These are phyloP conservation scores for Chrysopilus asiliformis DNA, from an alignment of 2,888 invertebrate genomes.

Conservation along the genomic window DNA sequence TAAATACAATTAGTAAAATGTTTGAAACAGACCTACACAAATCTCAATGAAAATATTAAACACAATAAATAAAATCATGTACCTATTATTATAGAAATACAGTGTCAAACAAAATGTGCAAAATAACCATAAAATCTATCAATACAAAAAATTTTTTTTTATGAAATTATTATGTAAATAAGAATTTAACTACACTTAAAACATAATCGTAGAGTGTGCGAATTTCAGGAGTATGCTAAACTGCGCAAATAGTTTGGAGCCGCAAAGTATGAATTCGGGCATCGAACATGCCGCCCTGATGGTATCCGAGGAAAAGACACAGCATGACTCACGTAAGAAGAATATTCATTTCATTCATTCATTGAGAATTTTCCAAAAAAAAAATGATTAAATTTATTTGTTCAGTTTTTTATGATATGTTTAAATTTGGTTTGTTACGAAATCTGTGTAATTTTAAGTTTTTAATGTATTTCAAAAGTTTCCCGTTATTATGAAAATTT, in stretches of 20 bases:
- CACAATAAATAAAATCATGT: constrained; percentile 3
- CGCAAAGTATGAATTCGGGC: constrained; percentile 63
- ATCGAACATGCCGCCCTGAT: constrained; percentile 65
- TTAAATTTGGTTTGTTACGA: too few species aligned
- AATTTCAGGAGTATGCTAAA: constrained; percentile 85
- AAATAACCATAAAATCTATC: constrained; percentile 16
- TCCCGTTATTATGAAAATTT: too few species aligned
- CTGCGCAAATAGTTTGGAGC: constrained; percentile 87
- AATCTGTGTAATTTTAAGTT: too few species aligned
- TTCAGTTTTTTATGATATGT: too few species aligned
- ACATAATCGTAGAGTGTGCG: constrained; percentile 42
- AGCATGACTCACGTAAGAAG: constrained; percentile 72
- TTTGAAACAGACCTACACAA: too few species aligned
- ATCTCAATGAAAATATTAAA: too few species aligned
- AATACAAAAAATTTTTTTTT: too few species aligned
- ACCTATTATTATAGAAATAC: background rate
- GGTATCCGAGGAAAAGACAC: constrained; percentile 63
- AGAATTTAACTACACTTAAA: constrained; percentile 35
- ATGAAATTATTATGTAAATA: constrained; percentile 16
- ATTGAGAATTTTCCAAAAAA: too few species aligned
- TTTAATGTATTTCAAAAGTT: too few species aligned
- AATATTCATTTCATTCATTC: too few species aligned
- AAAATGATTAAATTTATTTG: too few species aligned
- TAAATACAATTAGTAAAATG: too few species aligned
- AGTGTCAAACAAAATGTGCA: constrained; percentile 12